Evolutionary conservation across 1,140 invertebrate species (phyloP).

Genomic region (Dermatophagoides farinae): DNA sequence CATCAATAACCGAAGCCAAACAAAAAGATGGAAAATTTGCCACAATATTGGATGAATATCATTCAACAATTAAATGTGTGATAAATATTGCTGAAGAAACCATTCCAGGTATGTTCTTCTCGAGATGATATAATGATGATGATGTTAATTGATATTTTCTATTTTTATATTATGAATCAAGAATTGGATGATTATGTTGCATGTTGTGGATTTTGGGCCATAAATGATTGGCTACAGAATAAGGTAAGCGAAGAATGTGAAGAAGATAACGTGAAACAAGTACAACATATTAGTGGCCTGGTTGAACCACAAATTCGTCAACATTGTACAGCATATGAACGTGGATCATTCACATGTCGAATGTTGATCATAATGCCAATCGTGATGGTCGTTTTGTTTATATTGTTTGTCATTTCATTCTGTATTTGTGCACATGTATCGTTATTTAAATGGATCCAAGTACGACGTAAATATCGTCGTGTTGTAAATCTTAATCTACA

Average conservation of each 20-base stretch:
- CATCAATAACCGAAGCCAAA: neutral
- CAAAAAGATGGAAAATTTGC: slow-evolving; percentile 9
- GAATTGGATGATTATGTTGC: neutral
- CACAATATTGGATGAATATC: slow-evolving; percentile 2
- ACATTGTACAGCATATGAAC: neutral
- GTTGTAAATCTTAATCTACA: neutral
- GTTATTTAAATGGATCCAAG: neutral
- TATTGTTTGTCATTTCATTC: neutral
- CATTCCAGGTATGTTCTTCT: slow-evolving; percentile 1
- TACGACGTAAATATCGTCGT: neutral
- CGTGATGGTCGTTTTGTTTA: neutral
- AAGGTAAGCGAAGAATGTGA: slow-evolving; percentile 4
- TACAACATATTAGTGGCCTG: neutral
- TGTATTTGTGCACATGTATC: neutral
- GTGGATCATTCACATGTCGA: neutral
- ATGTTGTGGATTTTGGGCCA: slow-evolving; percentile 8
- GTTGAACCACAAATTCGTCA: neutral
- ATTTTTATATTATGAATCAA: too few species aligned
- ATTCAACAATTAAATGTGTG: slow-evolving; percentile 5
- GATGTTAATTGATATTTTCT: neutral
- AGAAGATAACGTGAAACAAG: slow-evolving; percentile 1
- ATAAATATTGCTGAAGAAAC: slow-evolving; percentile 7
- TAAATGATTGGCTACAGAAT: neutral
- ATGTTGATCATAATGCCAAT: slow-evolving; percentile 3
- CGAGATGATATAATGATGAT: neutral